Conservation (phyloP, 2,888 invertebrate species). For the Monopis laevigella region DNA sequence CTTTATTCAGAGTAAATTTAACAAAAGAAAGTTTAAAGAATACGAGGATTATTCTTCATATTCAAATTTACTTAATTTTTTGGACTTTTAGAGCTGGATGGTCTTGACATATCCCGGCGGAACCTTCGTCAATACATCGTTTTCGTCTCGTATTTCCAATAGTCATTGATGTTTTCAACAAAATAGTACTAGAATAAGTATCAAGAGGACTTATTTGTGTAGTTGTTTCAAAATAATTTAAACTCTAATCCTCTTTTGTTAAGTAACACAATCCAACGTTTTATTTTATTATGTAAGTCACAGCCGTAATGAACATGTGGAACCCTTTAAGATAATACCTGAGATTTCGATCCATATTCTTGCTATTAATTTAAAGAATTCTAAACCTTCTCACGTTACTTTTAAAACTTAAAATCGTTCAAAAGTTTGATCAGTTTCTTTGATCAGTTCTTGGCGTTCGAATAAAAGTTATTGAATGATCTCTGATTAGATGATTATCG, state of each 20-base stretch:
- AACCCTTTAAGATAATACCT: slow-evolving; percentile 44
- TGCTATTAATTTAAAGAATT: not conserved
- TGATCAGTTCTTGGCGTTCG: slow-evolving; percentile 32
- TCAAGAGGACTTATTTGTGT: not conserved
- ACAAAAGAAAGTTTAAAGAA: no score
- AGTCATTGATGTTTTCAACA: slow-evolving; percentile 31
- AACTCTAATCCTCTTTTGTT: not conserved
- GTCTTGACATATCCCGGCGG: no score
- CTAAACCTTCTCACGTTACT: not conserved
- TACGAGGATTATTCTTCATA: no score
- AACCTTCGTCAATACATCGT: slow-evolving; percentile 37
- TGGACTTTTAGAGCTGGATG: no score
- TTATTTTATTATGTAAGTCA: no score
- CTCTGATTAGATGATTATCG: slow-evolving; percentile 66
- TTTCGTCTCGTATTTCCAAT: slow-evolving; percentile 48
- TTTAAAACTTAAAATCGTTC: not conserved
- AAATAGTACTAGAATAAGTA: no score
- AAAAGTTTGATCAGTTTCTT: slow-evolving; percentile 11
- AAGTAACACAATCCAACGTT: no score
- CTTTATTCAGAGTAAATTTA: no score
- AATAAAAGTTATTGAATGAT: slow-evolving; percentile 63
- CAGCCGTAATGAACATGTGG: slow-evolving; percentile 35
- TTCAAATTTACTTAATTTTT: no score
- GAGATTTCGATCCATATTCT: slow-evolving; percentile 43
- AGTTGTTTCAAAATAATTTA: not conserved